Evolutionary conservation across 2,797 vertebrate species (phyloP), one percentile per base, ranked within the genome.

Genomic region (Chelmon rostratus): DNA sequence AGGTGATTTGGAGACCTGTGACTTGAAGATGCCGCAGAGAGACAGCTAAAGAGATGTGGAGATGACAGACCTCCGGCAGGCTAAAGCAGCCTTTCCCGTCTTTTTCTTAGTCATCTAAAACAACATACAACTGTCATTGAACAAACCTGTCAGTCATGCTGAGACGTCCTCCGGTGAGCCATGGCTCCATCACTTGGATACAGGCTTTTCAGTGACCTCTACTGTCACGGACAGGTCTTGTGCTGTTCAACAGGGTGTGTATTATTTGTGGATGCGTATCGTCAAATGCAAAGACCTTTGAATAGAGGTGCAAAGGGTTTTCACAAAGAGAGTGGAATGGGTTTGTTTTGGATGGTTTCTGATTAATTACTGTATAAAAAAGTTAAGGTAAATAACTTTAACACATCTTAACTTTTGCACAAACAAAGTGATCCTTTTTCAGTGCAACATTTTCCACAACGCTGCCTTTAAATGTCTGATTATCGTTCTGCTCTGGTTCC

Each of bases 1-100:
- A 59, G 54, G 56, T 33, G 56, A 80, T 63, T 44, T 58, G 68
- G 54, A 38, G 47, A 50, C 25, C 68, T 18, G 59, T 46, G 64
- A 35, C 73, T 66, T 44, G 38, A 18, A 25, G 82, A 54, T 10
- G 23, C 59, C 46, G 44, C 49, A 31, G 56, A 31, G 42, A 63
- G 68, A 64, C 62, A 42, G 38, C 35, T 59, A 53, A 49, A 53
- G 46, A 68, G 50, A 33, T 68, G 63, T 38, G 44, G 16, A 37
- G 23, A 28, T 64, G 35, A 52, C 35, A 44, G 38, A 25, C 35
- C 21, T 73, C 15, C 21, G 21, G 38, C 13, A n/a, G 58, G 18
- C 38, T 33, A 68, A 33, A 53, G 23, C 33, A 50, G 64, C 12
- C 69, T 35, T 53, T 64, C 10, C 23, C 67, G 53, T 70, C 38